Conservation (phyloP, 2,797 vertebrate species). For the Sciurus carolinensis region DNA sequence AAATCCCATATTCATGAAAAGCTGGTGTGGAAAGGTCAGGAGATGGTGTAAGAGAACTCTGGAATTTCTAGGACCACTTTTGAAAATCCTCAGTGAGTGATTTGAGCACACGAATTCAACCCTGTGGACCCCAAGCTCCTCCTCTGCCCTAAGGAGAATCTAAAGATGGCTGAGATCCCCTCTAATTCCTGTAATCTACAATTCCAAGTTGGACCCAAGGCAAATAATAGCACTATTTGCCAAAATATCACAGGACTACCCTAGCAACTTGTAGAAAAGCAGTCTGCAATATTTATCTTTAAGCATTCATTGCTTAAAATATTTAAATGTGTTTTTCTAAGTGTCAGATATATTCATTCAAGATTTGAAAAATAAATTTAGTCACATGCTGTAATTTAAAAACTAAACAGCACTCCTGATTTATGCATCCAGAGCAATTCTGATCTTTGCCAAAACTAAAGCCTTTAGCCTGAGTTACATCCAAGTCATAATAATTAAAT, state of each 20-base stretch:
- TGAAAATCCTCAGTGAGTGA: not conserved
- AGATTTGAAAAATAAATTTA: conserved; percentile 66
- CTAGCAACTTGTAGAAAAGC: not conserved
- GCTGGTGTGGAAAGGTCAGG: not conserved
- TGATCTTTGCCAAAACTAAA: conserved; percentile 73
- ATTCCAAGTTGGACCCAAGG: not conserved
- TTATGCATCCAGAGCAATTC: conserved; percentile 53
- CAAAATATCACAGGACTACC: not conserved
- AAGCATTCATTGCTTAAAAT: not conserved
- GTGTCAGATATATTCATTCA: conserved; percentile 59
- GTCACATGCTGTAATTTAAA: conserved; percentile 34
- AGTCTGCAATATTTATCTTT: not conserved
- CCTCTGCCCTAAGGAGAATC: not conserved
- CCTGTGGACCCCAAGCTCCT: not conserved
- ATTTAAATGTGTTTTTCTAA: conserved; percentile 54
- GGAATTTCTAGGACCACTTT: not conserved
- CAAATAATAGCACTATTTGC: not conserved
- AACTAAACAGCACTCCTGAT: conserved; percentile 56
- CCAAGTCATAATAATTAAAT: conserved; percentile 76
- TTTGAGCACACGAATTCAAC: not conserved
- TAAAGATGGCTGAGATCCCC: not conserved
- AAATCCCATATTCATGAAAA: not conserved
- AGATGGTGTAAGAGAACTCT: not conserved
- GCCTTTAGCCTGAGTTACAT: not conserved
- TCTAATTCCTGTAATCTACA: not conserved